phyloP scores from a whole-genome alignment of 2,797 vertebrate species.

The Danio choprae region DNA sequence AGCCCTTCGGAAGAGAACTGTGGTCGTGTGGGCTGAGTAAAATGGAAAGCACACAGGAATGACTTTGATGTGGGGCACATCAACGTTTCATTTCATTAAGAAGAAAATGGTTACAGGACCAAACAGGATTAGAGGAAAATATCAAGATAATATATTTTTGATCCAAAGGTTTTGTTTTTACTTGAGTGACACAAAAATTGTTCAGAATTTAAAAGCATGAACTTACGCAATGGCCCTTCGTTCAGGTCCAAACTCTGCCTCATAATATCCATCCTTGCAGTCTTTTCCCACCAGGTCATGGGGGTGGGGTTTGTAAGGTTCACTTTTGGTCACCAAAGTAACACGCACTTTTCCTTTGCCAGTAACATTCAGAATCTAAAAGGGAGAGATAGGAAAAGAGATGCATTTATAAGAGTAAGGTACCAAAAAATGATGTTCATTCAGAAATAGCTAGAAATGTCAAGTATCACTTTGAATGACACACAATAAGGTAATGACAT shows the following conservation, averaged over 20 bases:
- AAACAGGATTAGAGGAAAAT: constrained; percentile 13
- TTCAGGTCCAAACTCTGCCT: constrained; percentile 94
- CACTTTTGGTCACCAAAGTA: constrained; percentile 93
- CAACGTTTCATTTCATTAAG: constrained; percentile 43
- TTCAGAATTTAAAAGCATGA: constrained; percentile 3
- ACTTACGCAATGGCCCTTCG: constrained; percentile 95
- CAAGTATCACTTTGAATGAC: no score
- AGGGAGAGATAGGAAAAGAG: neutral
- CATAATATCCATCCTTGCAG: constrained; percentile 95
- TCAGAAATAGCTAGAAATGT: no score
- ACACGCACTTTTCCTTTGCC: constrained; percentile 93
- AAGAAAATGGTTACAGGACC: constrained; percentile 33
- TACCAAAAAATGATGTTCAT: no score
- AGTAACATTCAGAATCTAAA: constrained; percentile 88
- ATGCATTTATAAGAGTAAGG: neutral
- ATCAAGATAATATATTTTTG: constrained; percentile 10
- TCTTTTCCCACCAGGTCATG: constrained; percentile 98
- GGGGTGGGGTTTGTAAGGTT: constrained; percentile 94
- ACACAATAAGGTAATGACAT: no score
- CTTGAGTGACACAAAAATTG: neutral
- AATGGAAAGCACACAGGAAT: constrained; percentile 42
- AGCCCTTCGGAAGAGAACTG: constrained; percentile 53
- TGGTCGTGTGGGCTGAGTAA: constrained; percentile 51
- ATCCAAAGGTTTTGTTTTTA: neutral
- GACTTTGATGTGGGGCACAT: constrained; percentile 47